Base-by-base conservation (phyloP, 1,140 invertebrate genomes). In the Probaryconus sp. region DNA sequence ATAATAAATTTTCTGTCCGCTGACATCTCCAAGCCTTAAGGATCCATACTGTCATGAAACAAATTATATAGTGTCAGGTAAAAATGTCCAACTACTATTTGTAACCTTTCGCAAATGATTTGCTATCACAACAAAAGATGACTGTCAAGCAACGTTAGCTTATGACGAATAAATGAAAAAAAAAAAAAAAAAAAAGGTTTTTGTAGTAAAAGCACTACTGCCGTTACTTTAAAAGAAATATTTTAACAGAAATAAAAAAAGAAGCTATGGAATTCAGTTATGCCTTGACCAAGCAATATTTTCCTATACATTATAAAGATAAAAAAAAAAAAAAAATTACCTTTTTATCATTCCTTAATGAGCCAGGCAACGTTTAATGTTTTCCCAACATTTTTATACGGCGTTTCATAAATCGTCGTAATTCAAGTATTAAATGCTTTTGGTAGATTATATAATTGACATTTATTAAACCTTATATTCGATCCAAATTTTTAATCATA, bases 11-110 rank as follows among this genome's bases (percentile, higher is more conserved):
- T 68, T 58, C 42, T 28, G 9, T 2, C 31, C n/a, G 6, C 7
- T 5, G 24, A 20, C 42, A 31, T 56, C 45, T 28, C 4, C 2
- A 1, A n/a, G 26, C 21, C 21, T 7, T 7, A 7, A 24, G 10
- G 42, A 31, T 13, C 51, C 20, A 13, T 3, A 37, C 53, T 58
- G 64, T 68, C 64, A 68, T 42, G 51, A 68, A 58, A 61, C 37
- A 38, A 70, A 70, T 61, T 70, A 61, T 61, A 61, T 48, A 47
- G 9, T 45, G 55, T 18, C 26, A 31, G 45, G 31, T 69, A 69
- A 69, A 60, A 69, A 51, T 69, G 65, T 69, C 64, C 56, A 50
- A 9, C 50, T n/a, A n/a, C n/a, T n/a, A n/a, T n/a, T n/a, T n/a
- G n/a, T n/a, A 38, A 50, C 31, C 35, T 58, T 56, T 38, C 4